phyloP scores from a whole-genome alignment of 2,888 invertebrate genomes.

The Troides aeacus region DNA sequence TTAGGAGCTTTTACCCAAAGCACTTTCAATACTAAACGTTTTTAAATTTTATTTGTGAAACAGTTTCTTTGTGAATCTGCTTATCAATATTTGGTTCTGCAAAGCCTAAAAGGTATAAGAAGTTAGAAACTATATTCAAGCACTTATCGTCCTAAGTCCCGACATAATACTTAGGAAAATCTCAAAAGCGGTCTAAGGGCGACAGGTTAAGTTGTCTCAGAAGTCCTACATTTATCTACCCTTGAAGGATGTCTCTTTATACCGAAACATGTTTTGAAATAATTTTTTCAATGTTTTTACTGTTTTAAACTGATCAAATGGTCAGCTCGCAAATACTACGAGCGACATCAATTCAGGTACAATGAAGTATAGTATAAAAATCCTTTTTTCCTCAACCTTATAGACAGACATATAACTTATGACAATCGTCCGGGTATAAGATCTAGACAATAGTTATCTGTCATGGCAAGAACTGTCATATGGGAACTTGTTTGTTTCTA shows the following conservation, averaged over 20 bases:
- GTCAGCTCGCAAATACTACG: no score
- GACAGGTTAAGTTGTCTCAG: conserved; percentile 10
- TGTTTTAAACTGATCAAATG: not conserved
- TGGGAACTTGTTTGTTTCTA: no score
- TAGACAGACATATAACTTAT: no score
- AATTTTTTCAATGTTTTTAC: not conserved
- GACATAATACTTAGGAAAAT: conserved; percentile 3
- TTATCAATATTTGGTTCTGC: not conserved
- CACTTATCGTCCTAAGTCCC: not conserved
- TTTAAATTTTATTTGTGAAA: no score
- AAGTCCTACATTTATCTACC: not conserved
- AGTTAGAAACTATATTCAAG: not conserved
- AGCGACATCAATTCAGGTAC: no score
- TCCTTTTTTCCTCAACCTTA: no score
- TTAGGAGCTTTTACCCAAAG: no score
- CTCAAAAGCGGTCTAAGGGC: conserved; percentile 1
- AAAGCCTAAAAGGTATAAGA: not conserved
- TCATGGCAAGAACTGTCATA: no score
- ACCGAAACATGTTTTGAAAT: not conserved
- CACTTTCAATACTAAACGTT: no score
- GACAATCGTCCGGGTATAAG: no score
- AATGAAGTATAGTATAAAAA: no score
- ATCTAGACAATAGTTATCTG: no score
- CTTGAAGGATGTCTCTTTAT: not conserved
- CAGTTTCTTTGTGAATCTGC: not conserved